Base-by-base conservation (phyloP, 2,888 invertebrate genomes). In the Dynastes tityus region DNA sequence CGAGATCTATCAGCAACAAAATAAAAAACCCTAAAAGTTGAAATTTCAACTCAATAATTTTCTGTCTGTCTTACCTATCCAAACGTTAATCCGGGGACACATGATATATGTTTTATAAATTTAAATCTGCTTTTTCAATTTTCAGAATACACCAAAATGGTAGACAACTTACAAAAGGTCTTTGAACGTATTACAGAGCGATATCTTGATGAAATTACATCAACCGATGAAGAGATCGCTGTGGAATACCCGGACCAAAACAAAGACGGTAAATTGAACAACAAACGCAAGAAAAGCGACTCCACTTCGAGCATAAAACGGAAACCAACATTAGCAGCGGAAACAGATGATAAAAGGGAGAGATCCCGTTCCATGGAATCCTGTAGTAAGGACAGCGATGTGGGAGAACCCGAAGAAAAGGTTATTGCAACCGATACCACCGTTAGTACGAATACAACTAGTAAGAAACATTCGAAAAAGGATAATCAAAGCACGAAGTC, bases 81-180 rank as follows among this genome's bases (percentile, higher is more conserved):
- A 16, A 16, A 16, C 16, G 16, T 16, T 16, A 16, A 16, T 16
- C 16, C 16, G 16, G 16, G 16, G 16, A 16, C 16, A 16, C 16
- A 16, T 16, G 16, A 16, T 16, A 32, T 5, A 32, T 32, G 4
- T 32, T 45, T 63, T 63, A 73, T 70, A 11, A 22, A 78, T 68
- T 65, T 63, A 80, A 80, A 79, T 81, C 78, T 82, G 81, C 87
- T 89, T 40, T 68, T 37, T 58, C 40, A 58, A 6, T 73, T 77
- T 49, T 67, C 88, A 96, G 96, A 96, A 88, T 97, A 96, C 84
- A 96, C 96, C 0, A 93, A 93, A 87, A 97, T 97, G 96, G 96
- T 95, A 9, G 94, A 95, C 85, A 96, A 94, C 87, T 90, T 97
- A 78, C 93, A 95, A 87, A 91, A 93, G 83, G 95, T 94, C 11